These are phyloP conservation scores for Tetramorium bicarinatum DNA, from an alignment of 2,888 invertebrate genomes.

Conservation along the genomic window DNA sequence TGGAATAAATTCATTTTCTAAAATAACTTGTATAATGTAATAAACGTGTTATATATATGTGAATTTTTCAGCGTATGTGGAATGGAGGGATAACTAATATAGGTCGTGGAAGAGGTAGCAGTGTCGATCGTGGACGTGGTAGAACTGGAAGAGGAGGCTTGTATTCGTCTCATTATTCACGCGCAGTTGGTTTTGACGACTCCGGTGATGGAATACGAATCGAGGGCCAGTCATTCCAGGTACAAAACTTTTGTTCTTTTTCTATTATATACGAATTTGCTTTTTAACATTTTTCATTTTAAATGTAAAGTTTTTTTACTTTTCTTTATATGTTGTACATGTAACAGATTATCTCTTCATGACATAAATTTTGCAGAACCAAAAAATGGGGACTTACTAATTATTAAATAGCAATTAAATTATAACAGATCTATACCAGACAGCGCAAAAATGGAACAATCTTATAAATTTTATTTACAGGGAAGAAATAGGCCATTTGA, in stretches of 20 bases:
- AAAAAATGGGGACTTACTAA: background rate
- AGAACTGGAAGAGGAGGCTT: conserved; percentile 85
- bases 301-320: background rate
- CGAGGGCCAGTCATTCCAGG: conserved; percentile 83
- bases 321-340: background rate
- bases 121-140: conserved; percentile 85
- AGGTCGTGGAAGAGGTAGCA: conserved; percentile 84
- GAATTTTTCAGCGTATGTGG: conserved; percentile 87
- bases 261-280: background rate
- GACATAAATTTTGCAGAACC: background rate
- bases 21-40: background rate
- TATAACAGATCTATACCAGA: background rate
- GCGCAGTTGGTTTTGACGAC: conserved; percentile 86
- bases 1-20: background rate
- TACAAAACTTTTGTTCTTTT: conserved; percentile 62
- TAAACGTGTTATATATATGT: background rate
- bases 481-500: conserved; percentile 83
- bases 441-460: background rate
- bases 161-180: conserved; percentile 85
- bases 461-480: conserved; percentile 67
- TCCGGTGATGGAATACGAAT: conserved; percentile 84
- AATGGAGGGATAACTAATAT: conserved; percentile 88
- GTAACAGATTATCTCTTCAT: background rate
- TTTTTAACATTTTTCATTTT: background rate
- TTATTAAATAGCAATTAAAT: background rate